Conservation (phyloP, 2,797 vertebrate species). For the Botia kubotai region DNA sequence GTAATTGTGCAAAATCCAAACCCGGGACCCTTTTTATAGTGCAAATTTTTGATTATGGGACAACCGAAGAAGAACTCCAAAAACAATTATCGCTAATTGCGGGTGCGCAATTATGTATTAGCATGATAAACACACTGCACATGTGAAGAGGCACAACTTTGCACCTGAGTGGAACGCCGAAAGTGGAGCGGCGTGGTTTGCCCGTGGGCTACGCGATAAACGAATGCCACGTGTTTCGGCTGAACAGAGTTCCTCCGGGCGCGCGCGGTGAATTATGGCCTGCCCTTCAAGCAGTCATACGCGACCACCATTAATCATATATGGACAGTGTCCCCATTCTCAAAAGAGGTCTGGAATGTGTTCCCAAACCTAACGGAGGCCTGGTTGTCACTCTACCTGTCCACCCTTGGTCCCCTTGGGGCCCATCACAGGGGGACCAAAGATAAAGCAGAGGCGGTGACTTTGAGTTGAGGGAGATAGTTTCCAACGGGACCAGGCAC, state of each 20-base stretch:
- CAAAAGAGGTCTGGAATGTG: slow-evolving; percentile 45
- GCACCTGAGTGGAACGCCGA: slow-evolving; percentile 47
- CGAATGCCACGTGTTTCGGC: not conserved
- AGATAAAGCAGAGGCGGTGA: slow-evolving; percentile 26
- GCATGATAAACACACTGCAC: slow-evolving; percentile 59
- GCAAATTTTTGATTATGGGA: slow-evolving; percentile 60
- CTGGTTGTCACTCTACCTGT: slow-evolving; percentile 50
- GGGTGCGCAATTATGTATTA: slow-evolving; percentile 61
- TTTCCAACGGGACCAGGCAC: slow-evolving; percentile 22
- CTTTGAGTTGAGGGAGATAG: slow-evolving; percentile 37
- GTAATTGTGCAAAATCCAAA: slow-evolving; percentile 56
- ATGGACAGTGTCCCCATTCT: slow-evolving; percentile 51
- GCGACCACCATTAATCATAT: slow-evolving; percentile 60
- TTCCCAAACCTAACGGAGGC: slow-evolving; percentile 52
- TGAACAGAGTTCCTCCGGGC: slow-evolving; percentile 25
- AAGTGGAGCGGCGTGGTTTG: slow-evolving; percentile 8
- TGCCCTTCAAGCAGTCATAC: slow-evolving; percentile 58
- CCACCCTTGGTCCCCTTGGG: slow-evolving; percentile 43
- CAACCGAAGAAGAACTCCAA: slow-evolving; percentile 53
- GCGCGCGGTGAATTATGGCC: slow-evolving; percentile 50
- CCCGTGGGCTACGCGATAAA: not conserved
- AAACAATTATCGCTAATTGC: slow-evolving; percentile 61
- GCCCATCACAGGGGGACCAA: slow-evolving; percentile 39
- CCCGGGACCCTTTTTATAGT: slow-evolving; percentile 58
- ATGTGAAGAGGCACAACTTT: slow-evolving; percentile 54